Evolutionary conservation across 2,797 vertebrate genomes (phyloP).

Genomic region (Halcyon badia): DNA sequence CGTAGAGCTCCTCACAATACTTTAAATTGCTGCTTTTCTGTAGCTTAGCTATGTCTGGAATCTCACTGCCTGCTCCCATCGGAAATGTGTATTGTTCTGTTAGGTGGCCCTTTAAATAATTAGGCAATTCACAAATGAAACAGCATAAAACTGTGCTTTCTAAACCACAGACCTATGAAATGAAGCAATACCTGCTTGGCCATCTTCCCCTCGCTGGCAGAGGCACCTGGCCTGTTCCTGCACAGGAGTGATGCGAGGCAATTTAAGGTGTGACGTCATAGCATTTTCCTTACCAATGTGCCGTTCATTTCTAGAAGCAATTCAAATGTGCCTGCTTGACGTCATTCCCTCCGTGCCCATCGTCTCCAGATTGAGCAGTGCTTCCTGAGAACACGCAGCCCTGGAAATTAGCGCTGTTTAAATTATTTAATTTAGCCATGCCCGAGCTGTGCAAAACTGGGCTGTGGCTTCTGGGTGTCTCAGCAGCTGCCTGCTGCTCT

Average conservation of each 20-base stretch:
- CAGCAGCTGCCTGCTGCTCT: not conserved
- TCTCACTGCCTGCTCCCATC: accelerated
- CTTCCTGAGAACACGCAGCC: not conserved
- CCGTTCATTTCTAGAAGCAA: not conserved
- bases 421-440: not conserved
- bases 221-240: not conserved
- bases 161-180: accelerated
- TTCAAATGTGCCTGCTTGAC: not conserved
- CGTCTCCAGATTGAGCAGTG: not conserved
- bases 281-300: not conserved
- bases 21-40: not conserved
- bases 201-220: not conserved
- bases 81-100: not conserved
- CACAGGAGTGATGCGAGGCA: accelerated
- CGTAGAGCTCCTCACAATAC: accelerated
- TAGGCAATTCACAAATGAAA: not conserved
- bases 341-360: not conserved
- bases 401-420: not conserved
- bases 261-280: not conserved
- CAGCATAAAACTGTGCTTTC: not conserved
- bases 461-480: not conserved
- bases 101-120: not conserved
- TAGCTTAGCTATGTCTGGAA: not conserved
- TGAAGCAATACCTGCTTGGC: not conserved
- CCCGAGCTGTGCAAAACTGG: not conserved